Conservation (phyloP, 2,113 vertebrate species). For the Isurus oxyrinchus region DNA sequence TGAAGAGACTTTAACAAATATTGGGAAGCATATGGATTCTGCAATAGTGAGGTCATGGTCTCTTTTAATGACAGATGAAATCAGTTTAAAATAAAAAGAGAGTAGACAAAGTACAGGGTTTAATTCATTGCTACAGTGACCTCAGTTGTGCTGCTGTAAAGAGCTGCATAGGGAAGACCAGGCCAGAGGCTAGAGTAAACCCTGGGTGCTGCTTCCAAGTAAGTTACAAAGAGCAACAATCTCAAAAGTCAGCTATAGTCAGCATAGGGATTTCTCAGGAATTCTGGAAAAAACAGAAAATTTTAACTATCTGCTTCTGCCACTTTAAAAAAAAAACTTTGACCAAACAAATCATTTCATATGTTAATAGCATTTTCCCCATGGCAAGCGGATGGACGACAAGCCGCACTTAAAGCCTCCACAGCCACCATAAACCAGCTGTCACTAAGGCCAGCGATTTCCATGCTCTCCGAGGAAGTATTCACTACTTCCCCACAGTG, state of each 20-base stretch:
- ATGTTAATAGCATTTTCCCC: background rate
- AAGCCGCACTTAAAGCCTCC: background rate
- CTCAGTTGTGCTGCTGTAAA: background rate
- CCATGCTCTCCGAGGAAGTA: background rate
- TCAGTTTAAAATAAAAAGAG: too few species aligned
- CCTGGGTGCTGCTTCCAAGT: background rate
- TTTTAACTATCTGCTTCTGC: background rate
- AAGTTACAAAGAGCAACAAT: background rate
- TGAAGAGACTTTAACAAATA: background rate
- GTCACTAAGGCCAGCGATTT: background rate
- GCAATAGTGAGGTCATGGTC: background rate
- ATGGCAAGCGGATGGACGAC: too few species aligned
- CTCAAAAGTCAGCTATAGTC: background rate
- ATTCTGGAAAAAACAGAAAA: background rate
- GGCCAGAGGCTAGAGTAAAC: background rate
- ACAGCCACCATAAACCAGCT: background rate
- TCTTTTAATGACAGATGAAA: background rate
- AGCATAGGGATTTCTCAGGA: background rate
- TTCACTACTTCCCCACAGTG: background rate
- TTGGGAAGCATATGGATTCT: background rate
- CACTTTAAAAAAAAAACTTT: background rate
- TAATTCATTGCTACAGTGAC: background rate
- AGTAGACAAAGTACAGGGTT: background rate
- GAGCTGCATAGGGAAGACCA: background rate
- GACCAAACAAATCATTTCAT: background rate